These are phyloP conservation scores for Myripristis murdjan DNA, from an alignment of 2,797 vertebrate species.

Conservation along the genomic window DNA sequence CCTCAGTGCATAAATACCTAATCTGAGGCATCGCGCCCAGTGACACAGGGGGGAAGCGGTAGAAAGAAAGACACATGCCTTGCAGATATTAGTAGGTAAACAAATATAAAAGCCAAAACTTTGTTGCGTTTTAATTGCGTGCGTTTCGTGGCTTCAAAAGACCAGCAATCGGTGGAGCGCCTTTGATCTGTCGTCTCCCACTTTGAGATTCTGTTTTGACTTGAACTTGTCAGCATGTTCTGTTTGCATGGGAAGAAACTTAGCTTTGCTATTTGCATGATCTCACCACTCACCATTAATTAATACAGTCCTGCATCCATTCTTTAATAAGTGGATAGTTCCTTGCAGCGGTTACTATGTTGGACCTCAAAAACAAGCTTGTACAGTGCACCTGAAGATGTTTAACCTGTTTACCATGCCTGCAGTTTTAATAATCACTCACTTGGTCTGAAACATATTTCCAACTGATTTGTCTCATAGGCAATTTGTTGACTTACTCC, in stretches of 20 bases:
- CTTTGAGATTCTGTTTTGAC: slow-evolving; percentile 27
- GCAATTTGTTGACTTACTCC: slow-evolving; percentile 4
- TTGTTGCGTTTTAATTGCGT: slow-evolving; percentile 32
- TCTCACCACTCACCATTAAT: not conserved
- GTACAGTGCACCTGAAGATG: not conserved
- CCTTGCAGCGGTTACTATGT: not conserved
- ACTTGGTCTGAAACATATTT: not conserved
- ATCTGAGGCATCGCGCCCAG: slow-evolving; percentile 20
- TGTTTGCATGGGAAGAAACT: slow-evolving; percentile 5
- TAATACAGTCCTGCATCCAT: not conserved
- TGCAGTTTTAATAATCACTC: not conserved
- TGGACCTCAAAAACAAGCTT: not conserved
- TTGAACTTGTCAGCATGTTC: slow-evolving; percentile 21
- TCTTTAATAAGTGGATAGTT: not conserved
- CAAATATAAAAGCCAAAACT: slow-evolving; percentile 47
- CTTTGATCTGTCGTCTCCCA: slow-evolving; percentile 61
- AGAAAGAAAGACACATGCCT: slow-evolving; percentile 10
- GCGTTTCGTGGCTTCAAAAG: slow-evolving; percentile 52
- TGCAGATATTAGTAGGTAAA: slow-evolving; percentile 43
- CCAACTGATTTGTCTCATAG: not conserved
- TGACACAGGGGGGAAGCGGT: slow-evolving; percentile 4
- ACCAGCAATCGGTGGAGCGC: not conserved
- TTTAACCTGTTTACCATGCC: not conserved
- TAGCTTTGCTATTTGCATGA: not conserved
- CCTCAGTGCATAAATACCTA: slow-evolving; percentile 36